phyloP scores from a whole-genome alignment of 2,888 invertebrate species.

The Apotomis betuletana region DNA sequence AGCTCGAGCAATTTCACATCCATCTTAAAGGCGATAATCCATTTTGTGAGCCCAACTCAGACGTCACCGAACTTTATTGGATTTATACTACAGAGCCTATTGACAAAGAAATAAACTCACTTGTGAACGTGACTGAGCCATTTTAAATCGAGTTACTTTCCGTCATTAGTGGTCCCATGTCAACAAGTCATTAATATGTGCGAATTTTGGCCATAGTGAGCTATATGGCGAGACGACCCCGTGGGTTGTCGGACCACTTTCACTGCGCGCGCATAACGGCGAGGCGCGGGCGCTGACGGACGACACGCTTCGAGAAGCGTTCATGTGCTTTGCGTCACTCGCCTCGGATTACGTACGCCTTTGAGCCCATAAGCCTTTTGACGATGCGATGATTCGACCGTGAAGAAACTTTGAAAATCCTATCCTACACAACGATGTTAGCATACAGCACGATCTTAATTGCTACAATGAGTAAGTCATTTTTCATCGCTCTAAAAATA shows the following conservation, averaged over 20 bases:
- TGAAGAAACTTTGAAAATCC: constrained; percentile 20
- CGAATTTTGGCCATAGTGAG: constrained; percentile 29
- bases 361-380: constrained; percentile 31
- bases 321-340: constrained; percentile 36
- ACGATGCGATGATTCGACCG: constrained; percentile 26
- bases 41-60: constrained; percentile 7
- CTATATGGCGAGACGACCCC: constrained; percentile 26
- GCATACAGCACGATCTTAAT: constrained; percentile 10
- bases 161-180: constrained; percentile 28
- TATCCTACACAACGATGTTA: constrained; percentile 22
- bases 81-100: constrained; percentile 1
- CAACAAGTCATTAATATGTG: constrained; percentile 35
- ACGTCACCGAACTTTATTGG: constrained; percentile 18
- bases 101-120: constrained; percentile 12
- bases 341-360: constrained; percentile 24
- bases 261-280: constrained; percentile 53
- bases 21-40: constrained; percentile 6
- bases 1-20: background rate
- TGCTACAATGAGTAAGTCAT: constrained; percentile 23
- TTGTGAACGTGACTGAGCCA: constrained; percentile 19
- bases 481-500: constrained; percentile 20
- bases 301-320: constrained; percentile 29
- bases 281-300: constrained; percentile 26
- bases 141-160: constrained; percentile 23
- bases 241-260: constrained; percentile 56